Evolutionary conservation across 2,888 invertebrate genomes (phyloP).

Genomic region (Brenthis daphne): DNA sequence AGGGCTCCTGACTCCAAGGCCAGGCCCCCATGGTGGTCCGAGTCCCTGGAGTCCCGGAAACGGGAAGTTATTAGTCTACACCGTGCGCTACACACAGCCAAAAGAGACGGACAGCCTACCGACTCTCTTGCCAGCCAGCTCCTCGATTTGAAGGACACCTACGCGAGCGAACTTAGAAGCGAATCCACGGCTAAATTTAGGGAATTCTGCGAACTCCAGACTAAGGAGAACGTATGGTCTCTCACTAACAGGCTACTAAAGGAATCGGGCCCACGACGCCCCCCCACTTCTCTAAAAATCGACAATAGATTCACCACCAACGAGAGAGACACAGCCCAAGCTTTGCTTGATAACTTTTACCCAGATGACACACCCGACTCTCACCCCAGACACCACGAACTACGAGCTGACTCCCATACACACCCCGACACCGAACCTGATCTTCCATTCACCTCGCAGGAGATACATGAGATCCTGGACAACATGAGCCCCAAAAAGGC

Average conservation of each 20-base stretch:
- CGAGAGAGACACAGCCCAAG: conserved; percentile 16
- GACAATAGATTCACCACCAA: neutral
- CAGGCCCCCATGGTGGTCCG: too few relatives aligned
- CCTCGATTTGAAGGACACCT: too few relatives aligned
- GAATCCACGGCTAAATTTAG: conserved; percentile 21
- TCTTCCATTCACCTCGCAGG: neutral
- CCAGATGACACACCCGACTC: conserved; percentile 1
- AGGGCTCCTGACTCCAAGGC: too few relatives aligned
- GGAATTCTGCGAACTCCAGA: conserved; percentile 32
- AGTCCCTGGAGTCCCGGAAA: too few relatives aligned
- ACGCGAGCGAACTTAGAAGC: too few relatives aligned
- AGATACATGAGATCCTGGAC: neutral
- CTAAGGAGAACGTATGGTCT: conserved; percentile 39
- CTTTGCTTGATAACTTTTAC: conserved; percentile 29
- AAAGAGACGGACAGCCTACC: too few relatives aligned
- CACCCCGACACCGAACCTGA: conserved; percentile 33
- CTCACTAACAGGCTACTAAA: conserved; percentile 36
- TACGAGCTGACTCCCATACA: neutral
- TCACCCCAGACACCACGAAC: conserved; percentile 20
- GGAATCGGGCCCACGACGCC: neutral
- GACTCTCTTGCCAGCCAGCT: too few relatives aligned
- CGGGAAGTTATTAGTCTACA: too few relatives aligned
- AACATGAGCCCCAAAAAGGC: neutral
- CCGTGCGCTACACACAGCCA: too few relatives aligned
- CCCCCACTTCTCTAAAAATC: neutral